These are phyloP conservation scores for Leucoma salicis DNA, from an alignment of 2,888 invertebrate genomes.

Conservation along the genomic window DNA sequence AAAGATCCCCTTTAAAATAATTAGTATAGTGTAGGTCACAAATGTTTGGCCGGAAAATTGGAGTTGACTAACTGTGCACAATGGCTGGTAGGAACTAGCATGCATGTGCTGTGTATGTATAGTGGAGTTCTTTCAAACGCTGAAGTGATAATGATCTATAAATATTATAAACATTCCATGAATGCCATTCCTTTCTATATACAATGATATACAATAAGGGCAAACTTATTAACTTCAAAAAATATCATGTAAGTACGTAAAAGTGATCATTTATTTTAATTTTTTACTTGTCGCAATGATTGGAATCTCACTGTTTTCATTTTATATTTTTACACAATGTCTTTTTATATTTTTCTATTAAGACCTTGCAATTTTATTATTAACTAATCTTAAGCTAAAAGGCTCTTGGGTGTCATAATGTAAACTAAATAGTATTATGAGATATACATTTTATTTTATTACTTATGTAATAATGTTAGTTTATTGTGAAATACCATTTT, in stretches of 20 bases:
- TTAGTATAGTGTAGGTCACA: too few species aligned
- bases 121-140: too few species aligned
- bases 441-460: conserved; percentile 8
- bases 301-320: conserved; percentile 8
- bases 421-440: conserved; percentile 18
- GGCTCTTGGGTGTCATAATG: conserved; percentile 13
- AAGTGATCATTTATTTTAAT: neutral
- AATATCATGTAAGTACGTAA: neutral
- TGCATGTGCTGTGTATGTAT: too few species aligned
- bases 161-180: conserved; percentile 28
- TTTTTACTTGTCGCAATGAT: neutral
- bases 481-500: neutral
- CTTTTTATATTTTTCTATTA: conserved; percentile 1
- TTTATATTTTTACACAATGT: neutral
- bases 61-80: too few species aligned
- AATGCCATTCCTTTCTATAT: conserved; percentile 24
- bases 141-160: neutral
- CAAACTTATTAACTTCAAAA: neutral
- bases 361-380: neutral
- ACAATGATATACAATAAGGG: neutral
- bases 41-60: too few species aligned
- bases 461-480: neutral
- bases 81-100: too few species aligned
- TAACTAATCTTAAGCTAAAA: neutral
- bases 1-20: too few species aligned